Base-by-base conservation (phyloP, 2,113 vertebrate genomes). In the Aegithalos caudatus region DNA sequence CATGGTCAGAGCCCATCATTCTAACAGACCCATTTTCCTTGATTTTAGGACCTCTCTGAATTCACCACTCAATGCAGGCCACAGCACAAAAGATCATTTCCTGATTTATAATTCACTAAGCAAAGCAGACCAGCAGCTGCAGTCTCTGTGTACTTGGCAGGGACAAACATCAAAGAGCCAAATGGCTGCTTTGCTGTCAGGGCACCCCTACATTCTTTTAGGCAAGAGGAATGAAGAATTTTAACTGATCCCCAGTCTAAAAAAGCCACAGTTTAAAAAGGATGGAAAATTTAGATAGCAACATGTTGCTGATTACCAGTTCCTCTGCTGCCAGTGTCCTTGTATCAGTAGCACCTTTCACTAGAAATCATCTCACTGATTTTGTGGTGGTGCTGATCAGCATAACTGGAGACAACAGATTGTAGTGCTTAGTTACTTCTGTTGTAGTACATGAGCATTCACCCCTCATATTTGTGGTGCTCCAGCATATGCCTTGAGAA, bases 121-220 rank as follows among this genome's bases (percentile, higher is more conserved):
- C 38, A 44, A 88, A 60, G 80, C 76, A 66, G 72, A 66, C 40
- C 57, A 95, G 81, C 89, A 95, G 62, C 73, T 92, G 58, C 60
- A 95, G 33, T 45, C 83, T 88, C 74, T 84, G 38, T 91, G 38
- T 35, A 64, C 62, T 95, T 95, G 93, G 79, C 85, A 91, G 84
- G 91, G 69, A 78, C 92, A 96, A 96, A 94, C 93, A 96, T 88
- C 90, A 93, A 89, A 97, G 94, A 93, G 92, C 14, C 38, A 91
- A 70, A 58, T 11, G 80, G 58, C 83, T 93, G 61, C 69, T 76
- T 65, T 82, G 57, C 64, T 90, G 37, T 80, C 80, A 53, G 72
- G 79, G 56, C 45, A 37, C 4, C 9, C 38, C 66, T 91, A 72
- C 57, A 85, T 62, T 33, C 44, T 95, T 51, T 44, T 38, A 54